These are phyloP conservation scores for Limonius californicus DNA, from an alignment of 1,140 invertebrate genomes.

Conservation along the genomic window DNA sequence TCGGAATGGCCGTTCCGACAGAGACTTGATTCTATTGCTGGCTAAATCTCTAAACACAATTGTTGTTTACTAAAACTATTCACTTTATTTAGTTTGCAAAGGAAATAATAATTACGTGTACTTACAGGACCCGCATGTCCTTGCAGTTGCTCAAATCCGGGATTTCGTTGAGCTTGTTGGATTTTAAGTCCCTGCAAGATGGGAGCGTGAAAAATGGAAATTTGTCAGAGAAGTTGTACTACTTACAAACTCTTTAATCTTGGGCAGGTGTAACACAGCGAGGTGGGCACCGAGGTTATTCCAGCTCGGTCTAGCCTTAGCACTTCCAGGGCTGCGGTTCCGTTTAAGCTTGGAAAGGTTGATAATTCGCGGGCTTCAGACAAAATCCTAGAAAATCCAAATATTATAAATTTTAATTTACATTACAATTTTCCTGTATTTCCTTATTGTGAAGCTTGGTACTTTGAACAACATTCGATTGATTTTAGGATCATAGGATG, in stretches of 20 bases:
- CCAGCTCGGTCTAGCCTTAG: conserved; percentile 78
- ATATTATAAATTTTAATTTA: no score
- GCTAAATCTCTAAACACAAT: conserved; percentile 72
- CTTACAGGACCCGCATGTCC: conserved; percentile 84
- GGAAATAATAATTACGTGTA: conserved; percentile 44
- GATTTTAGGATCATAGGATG: no score
- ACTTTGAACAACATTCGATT: no score
- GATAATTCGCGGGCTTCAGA: conserved; percentile 78
- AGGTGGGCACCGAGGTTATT: conserved; percentile 63
- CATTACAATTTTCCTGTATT: no score
- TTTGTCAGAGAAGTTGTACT: not conserved
- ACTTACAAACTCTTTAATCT: conserved; percentile 84
- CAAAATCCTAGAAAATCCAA: conserved; percentile 62
- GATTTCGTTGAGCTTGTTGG: conserved; percentile 67
- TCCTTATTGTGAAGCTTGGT: no score
- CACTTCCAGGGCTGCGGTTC: conserved; percentile 70
- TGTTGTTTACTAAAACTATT: conserved; percentile 15
- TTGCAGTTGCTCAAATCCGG: conserved; percentile 70
- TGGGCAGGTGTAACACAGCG: conserved; percentile 74
- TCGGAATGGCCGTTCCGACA: conserved; percentile 67
- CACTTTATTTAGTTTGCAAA: conserved; percentile 7
- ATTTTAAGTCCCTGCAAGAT: conserved; percentile 75
- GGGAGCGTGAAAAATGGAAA: not conserved
- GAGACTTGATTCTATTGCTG: conserved; percentile 71
- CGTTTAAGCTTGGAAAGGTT: conserved; percentile 78